Conservation (phyloP, 2,113 vertebrate genomes). For the Pluvianellus socialis region DNA sequence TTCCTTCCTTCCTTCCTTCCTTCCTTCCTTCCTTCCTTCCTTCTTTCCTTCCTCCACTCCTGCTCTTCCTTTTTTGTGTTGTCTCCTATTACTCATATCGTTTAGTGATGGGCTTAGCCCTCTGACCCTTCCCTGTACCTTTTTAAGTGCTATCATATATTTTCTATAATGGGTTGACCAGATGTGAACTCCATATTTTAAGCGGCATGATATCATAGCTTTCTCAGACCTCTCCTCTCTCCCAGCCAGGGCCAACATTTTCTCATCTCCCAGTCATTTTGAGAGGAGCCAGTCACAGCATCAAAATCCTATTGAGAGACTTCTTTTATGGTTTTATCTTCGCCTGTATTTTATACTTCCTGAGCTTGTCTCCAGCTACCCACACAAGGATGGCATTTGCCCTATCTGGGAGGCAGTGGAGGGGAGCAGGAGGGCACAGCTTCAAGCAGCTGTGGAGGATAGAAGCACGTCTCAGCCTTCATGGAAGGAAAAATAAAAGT, state of each 20-base stretch:
- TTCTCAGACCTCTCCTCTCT: constrained; percentile 36
- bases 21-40: no score
- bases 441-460: neutral
- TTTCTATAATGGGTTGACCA: constrained; percentile 62
- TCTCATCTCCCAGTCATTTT: constrained; percentile 21
- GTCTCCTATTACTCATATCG: neutral
- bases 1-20: neutral
- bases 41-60: neutral
- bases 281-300: neutral
- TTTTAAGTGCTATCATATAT: constrained; percentile 61
- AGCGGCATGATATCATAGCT: constrained; percentile 58
- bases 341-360: neutral
- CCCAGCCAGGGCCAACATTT: neutral
- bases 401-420: fast-evolving
- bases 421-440: neutral
- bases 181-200: constrained; percentile 63
- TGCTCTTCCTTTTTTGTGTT: neutral
- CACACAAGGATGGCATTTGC: neutral
- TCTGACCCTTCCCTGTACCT: constrained; percentile 40
- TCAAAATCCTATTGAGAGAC: neutral
- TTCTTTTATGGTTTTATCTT: neutral
- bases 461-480: neutral
- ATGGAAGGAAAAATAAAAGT: neutral
- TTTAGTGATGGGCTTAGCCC: constrained; percentile 40
- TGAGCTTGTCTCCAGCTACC: neutral